Conservation (phyloP, 1,140 invertebrate species). For the Centruroides sculpturatus region DNA sequence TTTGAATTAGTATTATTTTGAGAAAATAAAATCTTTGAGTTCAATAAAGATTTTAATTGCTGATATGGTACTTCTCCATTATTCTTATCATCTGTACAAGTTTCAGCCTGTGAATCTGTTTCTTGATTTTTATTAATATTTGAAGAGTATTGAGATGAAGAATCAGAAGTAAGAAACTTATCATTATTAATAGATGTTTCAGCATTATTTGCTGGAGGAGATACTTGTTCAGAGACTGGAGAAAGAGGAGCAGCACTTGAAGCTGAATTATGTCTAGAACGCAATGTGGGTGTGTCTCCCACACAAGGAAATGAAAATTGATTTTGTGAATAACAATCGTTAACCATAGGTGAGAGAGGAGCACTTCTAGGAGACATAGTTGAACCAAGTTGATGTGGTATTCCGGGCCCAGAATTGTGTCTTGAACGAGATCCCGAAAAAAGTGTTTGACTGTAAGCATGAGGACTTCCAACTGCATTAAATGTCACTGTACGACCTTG, state of each 20-base stretch:
- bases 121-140: neutral
- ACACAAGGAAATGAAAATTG: too few relatives aligned
- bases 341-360: slow-evolving; percentile 20
- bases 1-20: too few relatives aligned
- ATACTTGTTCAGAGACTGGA: slow-evolving; percentile 15
- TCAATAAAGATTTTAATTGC: too few relatives aligned
- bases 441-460: slow-evolving; percentile 2
- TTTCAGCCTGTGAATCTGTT: too few relatives aligned
- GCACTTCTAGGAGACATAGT: slow-evolving; percentile 14
- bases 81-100: too few relatives aligned
- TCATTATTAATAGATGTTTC: too few relatives aligned
- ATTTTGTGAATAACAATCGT: neutral
- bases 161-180: too few relatives aligned
- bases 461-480: slow-evolving; percentile 8
- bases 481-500: slow-evolving; percentile 13
- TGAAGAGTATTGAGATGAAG: too few relatives aligned
- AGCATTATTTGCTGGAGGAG: neutral
- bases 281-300: neutral
- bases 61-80: too few relatives aligned
- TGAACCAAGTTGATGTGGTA: slow-evolving; percentile 1
- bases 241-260: slow-evolving; percentile 16
- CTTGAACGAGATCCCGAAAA: slow-evolving; percentile 5
- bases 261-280: slow-evolving; percentile 20
- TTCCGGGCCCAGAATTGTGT: slow-evolving; percentile 20
- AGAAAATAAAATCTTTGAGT: too few relatives aligned